These are phyloP conservation scores for Limnothrissa miodon DNA, from an alignment of 2,113 vertebrate species.

Conservation along the genomic window DNA sequence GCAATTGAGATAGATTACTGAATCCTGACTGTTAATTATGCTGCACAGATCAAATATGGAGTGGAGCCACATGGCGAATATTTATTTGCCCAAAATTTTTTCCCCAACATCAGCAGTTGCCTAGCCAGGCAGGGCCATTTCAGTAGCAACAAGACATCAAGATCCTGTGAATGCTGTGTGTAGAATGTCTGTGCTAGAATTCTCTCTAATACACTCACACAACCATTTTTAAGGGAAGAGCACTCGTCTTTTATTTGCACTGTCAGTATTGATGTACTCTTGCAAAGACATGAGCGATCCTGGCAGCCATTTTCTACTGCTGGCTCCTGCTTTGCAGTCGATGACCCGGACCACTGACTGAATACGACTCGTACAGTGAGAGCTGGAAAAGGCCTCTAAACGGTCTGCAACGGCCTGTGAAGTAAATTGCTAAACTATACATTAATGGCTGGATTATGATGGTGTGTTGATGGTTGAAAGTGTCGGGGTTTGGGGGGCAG, in stretches of 20 bases:
- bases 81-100: slow-evolving; percentile 6
- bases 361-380: slow-evolving; percentile 34
- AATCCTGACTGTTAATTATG: slow-evolving; percentile 27
- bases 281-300: not conserved
- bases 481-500: not conserved
- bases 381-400: not conserved
- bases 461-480: slow-evolving; percentile 23
- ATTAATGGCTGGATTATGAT: slow-evolving; percentile 57
- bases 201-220: not conserved
- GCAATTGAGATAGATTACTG: slow-evolving; percentile 21
- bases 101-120: not conserved
- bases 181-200: not conserved
- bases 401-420: slow-evolving; percentile 47
- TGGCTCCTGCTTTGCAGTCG: not conserved
- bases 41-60: not conserved
- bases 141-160: not conserved
- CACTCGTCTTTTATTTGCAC: slow-evolving; percentile 4
- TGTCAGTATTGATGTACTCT: not conserved
- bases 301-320: not conserved
- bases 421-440: slow-evolving; percentile 50
- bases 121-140: not conserved
- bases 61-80: slow-evolving; percentile 4
- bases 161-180: not conserved
- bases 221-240: not conserved
- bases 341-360: not conserved